phyloP scores from a whole-genome alignment of 2,113 vertebrate species.

The Nematolebias whitei region DNA sequence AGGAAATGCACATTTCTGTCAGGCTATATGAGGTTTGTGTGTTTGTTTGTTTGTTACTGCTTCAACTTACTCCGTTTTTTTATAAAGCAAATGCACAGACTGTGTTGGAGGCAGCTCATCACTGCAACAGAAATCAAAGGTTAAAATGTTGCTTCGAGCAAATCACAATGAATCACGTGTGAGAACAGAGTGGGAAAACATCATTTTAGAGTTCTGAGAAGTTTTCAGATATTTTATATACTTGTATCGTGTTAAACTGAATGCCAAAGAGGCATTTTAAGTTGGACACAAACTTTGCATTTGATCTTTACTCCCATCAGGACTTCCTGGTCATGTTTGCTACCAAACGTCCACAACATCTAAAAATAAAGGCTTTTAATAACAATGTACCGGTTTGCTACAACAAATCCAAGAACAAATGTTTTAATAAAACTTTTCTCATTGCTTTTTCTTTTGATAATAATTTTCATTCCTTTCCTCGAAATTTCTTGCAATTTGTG shows the following conservation, averaged over 20 bases:
- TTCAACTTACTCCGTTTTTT: conserved; percentile 7
- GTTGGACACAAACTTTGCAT: conserved; percentile 8
- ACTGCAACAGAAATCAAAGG: not conserved
- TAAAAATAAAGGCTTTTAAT: too few species aligned
- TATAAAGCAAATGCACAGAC: conserved; percentile 18
- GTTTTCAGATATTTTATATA: not conserved
- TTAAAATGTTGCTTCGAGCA: not conserved
- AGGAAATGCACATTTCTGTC: conserved; percentile 43
- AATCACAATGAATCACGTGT: not conserved
- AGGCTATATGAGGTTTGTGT: too few species aligned
- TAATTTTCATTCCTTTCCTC: not conserved
- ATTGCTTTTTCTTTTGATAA: not conserved
- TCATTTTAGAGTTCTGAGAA: not conserved
- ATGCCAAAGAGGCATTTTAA: conserved; percentile 8
- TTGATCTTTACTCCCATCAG: conserved; percentile 27
- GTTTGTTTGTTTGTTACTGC: too few species aligned
- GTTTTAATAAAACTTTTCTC: conserved; percentile 1
- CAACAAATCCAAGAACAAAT: not conserved
- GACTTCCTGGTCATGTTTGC: conserved; percentile 1
- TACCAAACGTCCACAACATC: not conserved
- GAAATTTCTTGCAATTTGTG: not conserved
- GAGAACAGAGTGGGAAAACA: not conserved
- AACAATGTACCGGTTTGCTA: too few species aligned
- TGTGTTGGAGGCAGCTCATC: conserved; percentile 3
- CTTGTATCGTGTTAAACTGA: conserved; percentile 26